These are phyloP conservation scores for Pardalotus punctatus DNA, from an alignment of 2,113 vertebrate genomes.

Conservation along the genomic window DNA sequence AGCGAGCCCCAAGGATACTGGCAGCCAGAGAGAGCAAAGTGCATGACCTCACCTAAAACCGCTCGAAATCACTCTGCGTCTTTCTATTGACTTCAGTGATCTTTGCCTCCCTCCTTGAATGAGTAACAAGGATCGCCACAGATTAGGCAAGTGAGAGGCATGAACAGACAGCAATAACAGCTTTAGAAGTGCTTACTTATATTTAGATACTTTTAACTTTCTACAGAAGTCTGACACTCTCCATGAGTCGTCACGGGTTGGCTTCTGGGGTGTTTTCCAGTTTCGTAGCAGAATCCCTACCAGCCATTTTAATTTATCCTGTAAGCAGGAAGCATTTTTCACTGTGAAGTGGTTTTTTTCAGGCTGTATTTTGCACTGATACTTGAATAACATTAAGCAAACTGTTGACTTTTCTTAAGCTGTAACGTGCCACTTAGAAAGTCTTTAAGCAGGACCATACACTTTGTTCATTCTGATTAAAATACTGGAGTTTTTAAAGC, in stretches of 20 bases:
- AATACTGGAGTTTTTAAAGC: neutral
- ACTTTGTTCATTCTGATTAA: neutral
- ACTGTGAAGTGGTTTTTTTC: neutral
- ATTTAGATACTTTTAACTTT: neutral
- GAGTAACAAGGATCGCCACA: neutral
- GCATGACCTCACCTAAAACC: neutral
- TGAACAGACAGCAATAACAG: neutral
- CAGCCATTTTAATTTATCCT: neutral
- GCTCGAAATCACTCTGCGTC: neutral
- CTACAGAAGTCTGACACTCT: neutral
- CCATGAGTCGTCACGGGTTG: rapidly evolving
- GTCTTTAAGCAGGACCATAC: neutral
- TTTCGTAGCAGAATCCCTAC: neutral
- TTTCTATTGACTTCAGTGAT: neutral
- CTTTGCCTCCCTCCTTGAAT: neutral
- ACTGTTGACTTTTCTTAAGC: neutral
- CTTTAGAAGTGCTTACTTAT: neutral
- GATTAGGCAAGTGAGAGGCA: neutral
- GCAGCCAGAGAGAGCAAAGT: neutral
- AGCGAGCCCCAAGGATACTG: rapidly evolving
- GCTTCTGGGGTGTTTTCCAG: neutral
- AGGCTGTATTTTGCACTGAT: neutral
- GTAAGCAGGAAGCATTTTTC: neutral
- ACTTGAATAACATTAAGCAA: neutral
- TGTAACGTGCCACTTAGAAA: neutral